Evolutionary conservation across 2,113 vertebrate species (phyloP).

Genomic region (Nibea albiflora): DNA sequence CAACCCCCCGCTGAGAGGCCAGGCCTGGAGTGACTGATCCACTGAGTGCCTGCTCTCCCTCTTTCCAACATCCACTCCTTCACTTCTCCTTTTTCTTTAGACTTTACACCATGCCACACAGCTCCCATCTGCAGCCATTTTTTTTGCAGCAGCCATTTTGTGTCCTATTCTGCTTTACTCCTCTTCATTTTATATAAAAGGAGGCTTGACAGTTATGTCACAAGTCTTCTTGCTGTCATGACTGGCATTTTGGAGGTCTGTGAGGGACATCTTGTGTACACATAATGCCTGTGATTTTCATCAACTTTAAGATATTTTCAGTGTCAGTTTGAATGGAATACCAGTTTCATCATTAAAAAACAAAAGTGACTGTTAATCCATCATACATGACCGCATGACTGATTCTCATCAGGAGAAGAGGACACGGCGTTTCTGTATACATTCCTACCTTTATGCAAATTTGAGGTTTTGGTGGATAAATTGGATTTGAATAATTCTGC

Average conservation of each 20-base stretch:
- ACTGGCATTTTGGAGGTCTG: conserved; percentile 77
- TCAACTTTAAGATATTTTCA: conserved; percentile 58
- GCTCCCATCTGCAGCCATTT: conserved; percentile 75
- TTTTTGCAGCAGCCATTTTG: conserved; percentile 67
- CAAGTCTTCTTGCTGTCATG: conserved; percentile 63
- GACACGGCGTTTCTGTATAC: neutral
- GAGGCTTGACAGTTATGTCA: conserved; percentile 65
- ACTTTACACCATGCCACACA: conserved; percentile 58
- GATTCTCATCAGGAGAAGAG: neutral
- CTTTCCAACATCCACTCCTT: conserved; percentile 60
- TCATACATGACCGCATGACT: neutral
- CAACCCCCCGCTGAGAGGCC: conserved; percentile 88
- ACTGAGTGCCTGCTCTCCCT: conserved; percentile 78
- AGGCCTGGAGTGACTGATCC: conserved; percentile 87
- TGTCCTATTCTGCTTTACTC: conserved; percentile 59
- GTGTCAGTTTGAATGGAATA: conserved; percentile 49
- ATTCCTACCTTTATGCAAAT: neutral
- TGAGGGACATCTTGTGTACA: conserved; percentile 71
- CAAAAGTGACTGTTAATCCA: conserved; percentile 7
- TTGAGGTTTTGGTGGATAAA: neutral
- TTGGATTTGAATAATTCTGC: neutral
- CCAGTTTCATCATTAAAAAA: neutral
- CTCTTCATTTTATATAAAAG: conserved; percentile 60
- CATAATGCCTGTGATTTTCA: conserved; percentile 66
- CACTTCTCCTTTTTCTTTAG: conserved; percentile 56